These are phyloP conservation scores for Sardinella longiceps DNA, from an alignment of 2,797 vertebrate genomes.

Conservation along the genomic window DNA sequence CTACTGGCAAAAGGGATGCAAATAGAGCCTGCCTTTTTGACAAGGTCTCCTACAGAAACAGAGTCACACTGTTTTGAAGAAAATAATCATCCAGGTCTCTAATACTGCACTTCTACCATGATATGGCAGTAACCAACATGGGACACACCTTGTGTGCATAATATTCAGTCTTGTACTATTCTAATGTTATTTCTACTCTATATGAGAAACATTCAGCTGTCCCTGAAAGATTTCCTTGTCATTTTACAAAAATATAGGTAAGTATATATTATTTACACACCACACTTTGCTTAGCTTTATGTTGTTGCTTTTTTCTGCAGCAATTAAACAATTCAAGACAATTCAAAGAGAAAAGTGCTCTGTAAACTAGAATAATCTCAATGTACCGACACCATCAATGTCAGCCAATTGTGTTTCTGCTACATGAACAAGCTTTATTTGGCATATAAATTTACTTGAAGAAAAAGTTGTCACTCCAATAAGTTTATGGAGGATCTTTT, in stretches of 20 bases:
- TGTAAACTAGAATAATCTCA: conserved; percentile 14
- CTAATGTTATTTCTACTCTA: not conserved
- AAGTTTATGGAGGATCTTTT: not conserved
- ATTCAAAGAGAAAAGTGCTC: not conserved
- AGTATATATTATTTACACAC: conserved; percentile 22
- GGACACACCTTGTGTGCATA: not conserved
- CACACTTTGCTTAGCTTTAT: not conserved
- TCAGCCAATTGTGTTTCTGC: not conserved
- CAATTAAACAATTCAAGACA: not conserved
- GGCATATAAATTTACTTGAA: not conserved
- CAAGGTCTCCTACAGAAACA: not conserved
- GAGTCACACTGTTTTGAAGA: not conserved
- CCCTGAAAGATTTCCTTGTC: not conserved
- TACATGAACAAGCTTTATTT: not conserved
- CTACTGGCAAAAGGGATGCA: not conserved
- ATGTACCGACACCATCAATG: not conserved
- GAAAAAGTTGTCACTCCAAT: not conserved
- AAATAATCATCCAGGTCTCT: not conserved
- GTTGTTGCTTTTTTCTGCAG: not conserved
- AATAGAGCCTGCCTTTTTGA: not conserved
- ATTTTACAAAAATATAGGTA: not conserved
- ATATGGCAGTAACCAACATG: not conserved
- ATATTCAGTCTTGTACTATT: not conserved
- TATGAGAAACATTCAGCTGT: conserved; percentile 9
- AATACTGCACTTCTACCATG: not conserved